Conservation (phyloP, 2,797 vertebrate genomes). For the Chaunax sp. region DNA sequence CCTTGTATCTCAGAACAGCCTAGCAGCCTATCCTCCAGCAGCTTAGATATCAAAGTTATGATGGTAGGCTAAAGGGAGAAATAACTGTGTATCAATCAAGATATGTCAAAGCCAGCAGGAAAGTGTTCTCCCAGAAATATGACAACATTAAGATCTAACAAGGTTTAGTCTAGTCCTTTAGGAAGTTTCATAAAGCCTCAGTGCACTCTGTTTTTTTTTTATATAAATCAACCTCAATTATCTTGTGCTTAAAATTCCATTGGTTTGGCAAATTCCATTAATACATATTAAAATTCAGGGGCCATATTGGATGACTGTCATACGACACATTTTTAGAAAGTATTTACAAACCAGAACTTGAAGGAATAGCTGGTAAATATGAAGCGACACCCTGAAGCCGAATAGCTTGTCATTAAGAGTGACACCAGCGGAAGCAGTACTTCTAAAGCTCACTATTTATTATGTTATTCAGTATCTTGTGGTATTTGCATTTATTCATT, state of each 20-base stretch:
- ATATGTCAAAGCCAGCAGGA: background rate
- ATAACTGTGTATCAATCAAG: background rate
- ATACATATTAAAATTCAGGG: too few relatives aligned
- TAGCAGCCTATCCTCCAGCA: background rate
- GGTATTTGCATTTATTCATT: too few relatives aligned
- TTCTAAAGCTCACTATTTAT: background rate
- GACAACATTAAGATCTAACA: too few relatives aligned
- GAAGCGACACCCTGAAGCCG: too few relatives aligned
- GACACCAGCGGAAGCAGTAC: too few relatives aligned
- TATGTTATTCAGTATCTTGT: too few relatives aligned
- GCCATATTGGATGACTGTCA: background rate
- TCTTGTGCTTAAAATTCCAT: too few relatives aligned
- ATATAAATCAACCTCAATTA: too few relatives aligned
- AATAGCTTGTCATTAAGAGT: too few relatives aligned
- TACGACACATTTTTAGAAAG: background rate
- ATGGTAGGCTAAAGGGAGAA: background rate
- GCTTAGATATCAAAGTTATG: background rate
- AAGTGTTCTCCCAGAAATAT: slow-evolving; percentile 1
- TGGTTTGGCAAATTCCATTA: too few relatives aligned
- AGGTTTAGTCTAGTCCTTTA: background rate
- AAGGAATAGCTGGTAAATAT: background rate
- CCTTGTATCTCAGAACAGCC: background rate
- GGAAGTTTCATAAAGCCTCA: background rate
- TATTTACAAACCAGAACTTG: too few relatives aligned
- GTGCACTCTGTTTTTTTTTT: too few relatives aligned